Conservation (phyloP, 2,113 vertebrate genomes). For the Nothobranchius furzeri region DNA sequence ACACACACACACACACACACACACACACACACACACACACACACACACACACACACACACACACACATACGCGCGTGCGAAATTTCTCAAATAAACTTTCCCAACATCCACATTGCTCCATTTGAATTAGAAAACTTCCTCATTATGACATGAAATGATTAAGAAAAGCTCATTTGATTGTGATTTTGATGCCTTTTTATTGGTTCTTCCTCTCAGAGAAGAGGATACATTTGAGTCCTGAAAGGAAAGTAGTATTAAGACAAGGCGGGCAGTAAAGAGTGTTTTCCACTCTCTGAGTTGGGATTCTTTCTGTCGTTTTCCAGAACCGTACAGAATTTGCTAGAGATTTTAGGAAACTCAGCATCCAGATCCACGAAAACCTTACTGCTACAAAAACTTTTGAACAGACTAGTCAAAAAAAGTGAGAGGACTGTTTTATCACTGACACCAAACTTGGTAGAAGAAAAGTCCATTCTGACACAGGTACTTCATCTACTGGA, state of each 20-base stretch:
- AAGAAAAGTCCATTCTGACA: slow-evolving; percentile 22
- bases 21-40: slow-evolving; percentile 3
- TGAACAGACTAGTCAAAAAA: slow-evolving; percentile 32
- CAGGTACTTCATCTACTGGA: slow-evolving; percentile 1
- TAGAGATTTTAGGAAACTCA: slow-evolving; percentile 30
- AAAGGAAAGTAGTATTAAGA: slow-evolving; percentile 45
- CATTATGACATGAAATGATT: not conserved
- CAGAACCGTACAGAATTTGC: slow-evolving; percentile 9
- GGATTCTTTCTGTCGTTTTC: slow-evolving; percentile 22
- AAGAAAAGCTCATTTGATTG: not conserved
- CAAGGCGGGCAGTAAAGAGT: slow-evolving; percentile 21
- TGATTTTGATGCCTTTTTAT: slow-evolving; percentile 11
- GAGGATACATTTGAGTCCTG: slow-evolving; percentile 22
- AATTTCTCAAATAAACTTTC: slow-evolving; percentile 40
- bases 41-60: not conserved
- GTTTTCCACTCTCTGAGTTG: slow-evolving; percentile 39
- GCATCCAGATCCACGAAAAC: slow-evolving; percentile 37
- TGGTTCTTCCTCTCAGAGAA: slow-evolving; percentile 3
- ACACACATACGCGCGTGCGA: slow-evolving; percentile 6
- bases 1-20: not conserved
- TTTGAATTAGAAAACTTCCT: not conserved
- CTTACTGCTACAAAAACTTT: slow-evolving; percentile 28
- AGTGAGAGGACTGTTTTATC: slow-evolving; percentile 12
- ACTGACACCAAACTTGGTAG: not conserved
- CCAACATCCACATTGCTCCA: slow-evolving; percentile 17